phyloP scores from a whole-genome alignment of 2,113 vertebrate genomes.

The Piaya cayana region DNA sequence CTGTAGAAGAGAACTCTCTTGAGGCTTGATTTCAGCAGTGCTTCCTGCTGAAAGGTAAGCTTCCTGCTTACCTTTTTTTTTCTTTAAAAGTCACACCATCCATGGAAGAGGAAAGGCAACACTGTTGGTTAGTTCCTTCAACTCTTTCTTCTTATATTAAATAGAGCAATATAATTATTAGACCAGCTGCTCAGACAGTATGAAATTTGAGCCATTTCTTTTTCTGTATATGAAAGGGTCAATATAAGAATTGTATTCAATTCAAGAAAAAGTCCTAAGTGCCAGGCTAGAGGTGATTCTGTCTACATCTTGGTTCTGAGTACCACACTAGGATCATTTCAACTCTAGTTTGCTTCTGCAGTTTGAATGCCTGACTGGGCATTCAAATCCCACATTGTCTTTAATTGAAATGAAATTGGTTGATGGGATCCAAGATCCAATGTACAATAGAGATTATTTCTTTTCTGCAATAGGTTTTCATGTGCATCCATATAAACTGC shows the following conservation, averaged over 20 bases:
- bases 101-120: background rate
- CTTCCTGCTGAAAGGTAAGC: too few relatives aligned
- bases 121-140: background rate
- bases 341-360: background rate
- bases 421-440: accelerated
- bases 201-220: background rate
- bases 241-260: too few relatives aligned
- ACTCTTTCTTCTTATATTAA: background rate
- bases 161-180: background rate
- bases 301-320: background rate
- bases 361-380: background rate
- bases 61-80: background rate
- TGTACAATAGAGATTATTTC: background rate
- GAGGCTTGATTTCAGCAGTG: background rate
- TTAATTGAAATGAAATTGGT: background rate
- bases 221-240: background rate
- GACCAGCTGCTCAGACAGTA: background rate
- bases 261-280: background rate
- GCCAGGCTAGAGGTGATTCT: background rate
- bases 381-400: background rate
- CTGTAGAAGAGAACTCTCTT: background rate
- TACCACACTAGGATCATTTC: background rate
- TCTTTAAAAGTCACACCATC: background rate
- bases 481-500: background rate
- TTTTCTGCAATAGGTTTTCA: background rate